A percentile compares a stretch with the other conserved stretches of the same genome.
phyloP scores from a whole-genome alignment of 2,113 vertebrate species.

The Camarhynchus parvulus region DNA sequence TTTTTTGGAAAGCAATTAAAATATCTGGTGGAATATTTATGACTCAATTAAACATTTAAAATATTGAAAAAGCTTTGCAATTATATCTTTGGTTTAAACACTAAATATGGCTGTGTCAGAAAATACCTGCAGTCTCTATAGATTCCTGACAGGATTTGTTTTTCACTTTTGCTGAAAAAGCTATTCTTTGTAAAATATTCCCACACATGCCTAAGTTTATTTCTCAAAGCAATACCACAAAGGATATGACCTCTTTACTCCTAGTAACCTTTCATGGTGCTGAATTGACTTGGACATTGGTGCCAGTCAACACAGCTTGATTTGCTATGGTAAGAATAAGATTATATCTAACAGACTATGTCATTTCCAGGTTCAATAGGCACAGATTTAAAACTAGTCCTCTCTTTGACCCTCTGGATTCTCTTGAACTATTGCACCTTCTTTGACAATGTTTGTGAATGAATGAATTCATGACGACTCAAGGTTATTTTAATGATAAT shows the following conservation, averaged over 20 bases:
- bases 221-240: conserved; percentile 81
- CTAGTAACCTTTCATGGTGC: conserved; percentile 81
- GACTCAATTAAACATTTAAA: conserved; percentile 57
- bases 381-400: conserved; percentile 84
- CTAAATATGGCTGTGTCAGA: conserved; percentile 45
- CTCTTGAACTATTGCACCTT: conserved; percentile 84
- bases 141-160: conserved; percentile 74
- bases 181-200: conserved; percentile 84
- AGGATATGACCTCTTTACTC: conserved; percentile 81
- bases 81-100: conserved; percentile 55
- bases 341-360: conserved; percentile 83
- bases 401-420: conserved; percentile 82
- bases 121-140: conserved; percentile 65
- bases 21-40: conserved; percentile 43
- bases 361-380: conserved; percentile 85
- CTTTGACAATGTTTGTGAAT: conserved; percentile 90
- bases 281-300: conserved; percentile 80
- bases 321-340: conserved; percentile 85
- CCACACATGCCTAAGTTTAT: conserved; percentile 83
- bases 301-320: conserved; percentile 83
- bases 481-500: conserved; percentile 92
- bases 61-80: conserved; percentile 41
- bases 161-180: conserved; percentile 73
- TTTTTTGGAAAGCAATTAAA: conserved; percentile 45
- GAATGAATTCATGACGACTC: conserved; percentile 88